Conservation (phyloP, 1,140 invertebrate genomes). For the Caenorhabditis elegans region WBcel235 BX284603.4:11475501-11476000, state of each 20-base stretch:
- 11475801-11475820: not conserved
- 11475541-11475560: too few species aligned
- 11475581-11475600: not conserved
- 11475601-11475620: not conserved
- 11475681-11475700: slow-evolving; percentile 30
- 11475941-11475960: too few species aligned
- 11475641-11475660: not conserved
- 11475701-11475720: not conserved
- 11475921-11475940: too few species aligned
- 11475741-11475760: not conserved
- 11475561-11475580: slow-evolving; percentile 24
- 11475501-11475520: too few species aligned
- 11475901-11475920: too few species aligned
- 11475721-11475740: not conserved
- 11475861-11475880: not conserved
- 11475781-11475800: not conserved
- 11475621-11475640: not conserved
- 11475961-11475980: too few species aligned
- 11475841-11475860: not conserved
- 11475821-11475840: not conserved
- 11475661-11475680: not conserved
- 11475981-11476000: too few species aligned
- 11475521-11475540: too few species aligned
- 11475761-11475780: not conserved
- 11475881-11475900: not conserved